These are phyloP conservation scores for Aethina tumida DNA, from an alignment of 1,140 invertebrate genomes.

Conservation along the genomic window DNA sequence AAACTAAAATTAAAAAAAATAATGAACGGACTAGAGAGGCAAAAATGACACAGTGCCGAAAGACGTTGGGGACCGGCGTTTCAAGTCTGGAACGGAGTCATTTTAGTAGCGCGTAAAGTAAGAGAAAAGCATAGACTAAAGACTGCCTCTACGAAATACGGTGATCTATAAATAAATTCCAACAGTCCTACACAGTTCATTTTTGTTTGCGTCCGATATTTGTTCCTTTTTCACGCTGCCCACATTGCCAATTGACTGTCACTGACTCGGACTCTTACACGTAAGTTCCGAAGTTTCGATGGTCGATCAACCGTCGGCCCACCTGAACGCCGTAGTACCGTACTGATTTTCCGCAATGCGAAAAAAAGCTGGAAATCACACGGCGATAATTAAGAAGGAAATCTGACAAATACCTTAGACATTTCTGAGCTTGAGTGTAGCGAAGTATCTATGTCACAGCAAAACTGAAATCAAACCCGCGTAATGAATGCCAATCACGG, in stretches of 20 bases:
- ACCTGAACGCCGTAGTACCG: not conserved
- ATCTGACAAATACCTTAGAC: not conserved
- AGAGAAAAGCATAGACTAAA: conserved; percentile 3
- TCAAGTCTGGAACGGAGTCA: not conserved
- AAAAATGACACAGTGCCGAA: not conserved
- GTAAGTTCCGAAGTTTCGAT: not conserved
- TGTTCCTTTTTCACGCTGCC: conserved; percentile 19
- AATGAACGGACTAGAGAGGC: not conserved
- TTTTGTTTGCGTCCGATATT: conserved; percentile 15
- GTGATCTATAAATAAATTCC: conserved; percentile 31
- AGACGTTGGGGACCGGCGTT: not conserved
- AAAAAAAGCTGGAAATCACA: not conserved
- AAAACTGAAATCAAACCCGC: too few species aligned
- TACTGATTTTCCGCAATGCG: not conserved
- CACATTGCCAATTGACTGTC: conserved; percentile 15
- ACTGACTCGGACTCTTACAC: not conserved
- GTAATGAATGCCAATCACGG: too few species aligned
- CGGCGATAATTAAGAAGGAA: not conserved
- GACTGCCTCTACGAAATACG: conserved; percentile 16
- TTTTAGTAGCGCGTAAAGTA: conserved; percentile 4
- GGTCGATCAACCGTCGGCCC: not conserved
- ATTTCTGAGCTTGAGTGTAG: not conserved
- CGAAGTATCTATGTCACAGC: conserved; percentile 2
- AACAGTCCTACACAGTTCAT: conserved; percentile 20
- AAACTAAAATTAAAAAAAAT: conserved; percentile 2